phyloP scores from a whole-genome alignment of 2,888 invertebrate species.

The Eupithecia exiguata region DNA sequence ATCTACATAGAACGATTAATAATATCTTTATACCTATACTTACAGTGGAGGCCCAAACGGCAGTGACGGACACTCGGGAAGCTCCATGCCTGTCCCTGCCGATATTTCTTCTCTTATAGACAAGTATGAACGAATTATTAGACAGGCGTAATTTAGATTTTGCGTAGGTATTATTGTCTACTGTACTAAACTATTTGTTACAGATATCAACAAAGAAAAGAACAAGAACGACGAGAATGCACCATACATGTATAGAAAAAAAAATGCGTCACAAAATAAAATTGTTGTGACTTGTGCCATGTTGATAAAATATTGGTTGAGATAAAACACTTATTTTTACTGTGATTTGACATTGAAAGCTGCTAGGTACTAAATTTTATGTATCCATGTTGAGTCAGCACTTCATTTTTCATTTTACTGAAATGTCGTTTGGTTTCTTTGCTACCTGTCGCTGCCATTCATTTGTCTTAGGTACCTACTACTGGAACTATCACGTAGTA shows the following conservation, averaged over 20 bases:
- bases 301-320: slow-evolving; percentile 21
- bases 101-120: slow-evolving; percentile 81
- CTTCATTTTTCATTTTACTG: background rate
- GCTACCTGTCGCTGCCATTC: background rate
- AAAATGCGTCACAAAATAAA: slow-evolving; percentile 38
- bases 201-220: slow-evolving; percentile 89
- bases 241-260: slow-evolving; percentile 88
- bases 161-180: background rate
- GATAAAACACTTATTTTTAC: slow-evolving; percentile 12
- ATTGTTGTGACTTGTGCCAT: slow-evolving; percentile 37
- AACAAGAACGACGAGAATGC: slow-evolving; percentile 89
- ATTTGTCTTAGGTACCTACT: background rate
- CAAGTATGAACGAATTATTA: slow-evolving; percentile 65
- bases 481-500: background rate
- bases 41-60: slow-evolving; percentile 74
- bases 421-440: background rate
- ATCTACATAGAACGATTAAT: background rate
- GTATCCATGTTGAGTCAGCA: background rate
- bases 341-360: slow-evolving; percentile 32
- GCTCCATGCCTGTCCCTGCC: slow-evolving; percentile 74
- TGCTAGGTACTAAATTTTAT: background rate
- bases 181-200: slow-evolving; percentile 44
- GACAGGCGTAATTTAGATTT: background rate
- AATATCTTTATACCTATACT: slow-evolving; percentile 34
- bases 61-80: slow-evolving; percentile 72